Percentiles rank a stretch among this genome's conserved stretches.
Conservation (phyloP, 2,797 vertebrate genomes). For the Hemibagrus guttatus region DNA sequence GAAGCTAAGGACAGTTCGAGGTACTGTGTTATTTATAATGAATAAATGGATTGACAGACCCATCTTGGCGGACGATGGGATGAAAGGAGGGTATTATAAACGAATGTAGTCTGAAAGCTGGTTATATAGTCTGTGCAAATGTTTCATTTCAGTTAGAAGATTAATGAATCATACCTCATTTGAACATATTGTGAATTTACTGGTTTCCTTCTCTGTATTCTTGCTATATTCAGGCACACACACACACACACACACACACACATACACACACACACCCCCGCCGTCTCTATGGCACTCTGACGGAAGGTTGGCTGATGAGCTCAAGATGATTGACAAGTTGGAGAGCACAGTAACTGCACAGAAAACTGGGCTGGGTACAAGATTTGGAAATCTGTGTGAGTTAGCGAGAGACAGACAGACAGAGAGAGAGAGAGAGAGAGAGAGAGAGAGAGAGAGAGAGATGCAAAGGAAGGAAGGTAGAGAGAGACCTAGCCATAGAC, state of each 20-base stretch:
- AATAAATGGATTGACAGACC: constrained; percentile 4
- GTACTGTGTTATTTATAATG: neutral
- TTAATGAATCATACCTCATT: neutral
- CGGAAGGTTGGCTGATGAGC: constrained; percentile 24
- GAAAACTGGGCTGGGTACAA: constrained; percentile 27
- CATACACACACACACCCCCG: constrained; percentile 29
- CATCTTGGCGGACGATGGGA: neutral
- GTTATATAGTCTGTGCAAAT: neutral
- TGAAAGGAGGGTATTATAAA: neutral
- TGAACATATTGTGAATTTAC: neutral
- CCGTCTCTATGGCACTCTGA: constrained; percentile 38
- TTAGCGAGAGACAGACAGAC: neutral
- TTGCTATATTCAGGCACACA: constrained; percentile 4
- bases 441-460: neutral
- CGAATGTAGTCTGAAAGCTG: neutral
- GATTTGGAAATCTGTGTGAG: constrained; percentile 17
- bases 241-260: constrained; percentile 37
- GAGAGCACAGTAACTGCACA: constrained; percentile 23
- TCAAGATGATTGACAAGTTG: constrained; percentile 50
- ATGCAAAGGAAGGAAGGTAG: neutral
- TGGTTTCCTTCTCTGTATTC: neutral
- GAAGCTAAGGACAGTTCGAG: constrained; percentile 11
- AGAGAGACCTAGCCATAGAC: neutral
- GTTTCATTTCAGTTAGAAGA: neutral
- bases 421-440: neutral